A percentile compares a stretch with the other conserved stretches of the same genome.
Conservation (phyloP, 2,797 vertebrate species). For the Cichlasoma orientale region DNA sequence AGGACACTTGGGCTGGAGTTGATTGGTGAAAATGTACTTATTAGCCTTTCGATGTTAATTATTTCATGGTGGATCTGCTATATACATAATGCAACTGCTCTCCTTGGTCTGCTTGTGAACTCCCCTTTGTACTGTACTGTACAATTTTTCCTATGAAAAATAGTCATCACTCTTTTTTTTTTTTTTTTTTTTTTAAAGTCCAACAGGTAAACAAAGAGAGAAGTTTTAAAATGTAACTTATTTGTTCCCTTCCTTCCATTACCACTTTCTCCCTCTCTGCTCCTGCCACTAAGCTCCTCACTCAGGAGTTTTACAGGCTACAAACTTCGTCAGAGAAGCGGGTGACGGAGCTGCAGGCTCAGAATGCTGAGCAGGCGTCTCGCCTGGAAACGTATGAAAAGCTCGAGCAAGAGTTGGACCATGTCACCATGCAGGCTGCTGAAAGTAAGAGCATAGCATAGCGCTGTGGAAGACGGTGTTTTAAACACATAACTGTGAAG, state of each 20-base stretch:
- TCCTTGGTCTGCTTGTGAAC: background rate
- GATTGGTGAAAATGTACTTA: background rate
- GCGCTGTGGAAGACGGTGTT: background rate
- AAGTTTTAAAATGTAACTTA: background rate
- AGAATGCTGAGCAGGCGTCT: constrained; percentile 88
- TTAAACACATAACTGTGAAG: background rate
- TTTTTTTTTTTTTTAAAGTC: no score
- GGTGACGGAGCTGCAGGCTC: constrained; percentile 88
- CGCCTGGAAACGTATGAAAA: constrained; percentile 92
- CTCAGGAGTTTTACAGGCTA: constrained; percentile 96
- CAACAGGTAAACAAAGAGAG: background rate
- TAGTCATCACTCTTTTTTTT: no score
- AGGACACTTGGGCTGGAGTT: background rate
- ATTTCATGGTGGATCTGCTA: background rate
- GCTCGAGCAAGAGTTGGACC: constrained; percentile 94
- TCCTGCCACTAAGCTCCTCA: constrained; percentile 86
- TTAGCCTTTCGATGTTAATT: background rate
- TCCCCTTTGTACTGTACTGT: background rate
- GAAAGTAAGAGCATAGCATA: constrained; percentile 83
- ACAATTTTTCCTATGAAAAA: no score
- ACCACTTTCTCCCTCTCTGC: background rate
- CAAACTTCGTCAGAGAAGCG: constrained; percentile 92
- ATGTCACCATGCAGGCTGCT: constrained; percentile 95
- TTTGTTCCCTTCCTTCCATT: background rate
- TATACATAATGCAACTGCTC: background rate